Base-by-base conservation (phyloP, 2,888 invertebrate species). In the Sipha maydis region DNA sequence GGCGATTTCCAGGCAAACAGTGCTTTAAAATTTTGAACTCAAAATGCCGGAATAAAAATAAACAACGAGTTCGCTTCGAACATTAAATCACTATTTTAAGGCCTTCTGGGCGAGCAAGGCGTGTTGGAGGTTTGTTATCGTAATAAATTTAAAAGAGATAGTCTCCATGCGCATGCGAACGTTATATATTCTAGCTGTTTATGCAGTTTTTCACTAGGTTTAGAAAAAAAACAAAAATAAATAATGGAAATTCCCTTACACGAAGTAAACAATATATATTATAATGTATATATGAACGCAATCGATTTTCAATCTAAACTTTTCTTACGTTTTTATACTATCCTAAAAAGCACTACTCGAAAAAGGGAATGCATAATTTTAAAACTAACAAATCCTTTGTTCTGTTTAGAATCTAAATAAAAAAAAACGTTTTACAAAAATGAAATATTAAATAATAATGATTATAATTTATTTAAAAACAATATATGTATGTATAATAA, bases 191-290 rank as follows among this genome's bases (percentile, higher is more conserved):
- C 38, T 69, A 31, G 48, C 80, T 83, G 71, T 83, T 83, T 83
- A 83, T 83, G 71, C 83, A 71, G 83, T 31, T 48, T 69, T 83
- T 83, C 83, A 31, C 83, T 28, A 54, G 28, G 67, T 83, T 71
- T 71, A 3, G 17, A 14, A 14, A 21, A 61, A 25, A 25, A 67
- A 80, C 19, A 38, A 67, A 67, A n/a, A 17, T n/a, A n/a, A 79
- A 67, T 82, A 82, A 82, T 82, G 69, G 82, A 82, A 82, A 82
- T 82, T 82, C 69, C 69, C 69, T 61, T 38, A 31, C 71, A n/a
- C 14, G 71, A 11, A 19, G 48, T 25, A 31, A 71, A 80, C 80
- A 21, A 67, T 38, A 80, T 38, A 80, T 80, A 69, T 69, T 69
- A 83, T 41, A 41, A 21, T 21, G 25, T 61, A 61, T 25, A 71